A percentile compares a stretch with the other conserved stretches of the same genome.
Conservation (phyloP, 2,888 invertebrate species). For the Parthenolecanium corni region DNA sequence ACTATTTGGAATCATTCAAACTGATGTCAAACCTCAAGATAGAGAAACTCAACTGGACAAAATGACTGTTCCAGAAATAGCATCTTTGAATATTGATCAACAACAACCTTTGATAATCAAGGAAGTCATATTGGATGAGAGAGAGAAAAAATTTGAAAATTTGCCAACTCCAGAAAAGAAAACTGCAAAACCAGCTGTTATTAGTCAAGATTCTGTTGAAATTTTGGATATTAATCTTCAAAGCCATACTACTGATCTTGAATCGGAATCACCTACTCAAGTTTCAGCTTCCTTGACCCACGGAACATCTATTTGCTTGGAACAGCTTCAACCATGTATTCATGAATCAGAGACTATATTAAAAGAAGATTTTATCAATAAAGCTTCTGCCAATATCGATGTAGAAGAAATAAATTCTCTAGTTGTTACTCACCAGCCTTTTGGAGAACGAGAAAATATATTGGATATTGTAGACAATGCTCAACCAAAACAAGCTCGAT, state of each 20-base stretch:
- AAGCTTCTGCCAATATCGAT: not conserved
- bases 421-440: not conserved
- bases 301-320: conserved; percentile 35
- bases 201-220: conserved; percentile 42
- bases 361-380: not conserved
- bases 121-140: conserved; percentile 36
- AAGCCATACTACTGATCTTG: not conserved
- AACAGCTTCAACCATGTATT: conserved; percentile 40
- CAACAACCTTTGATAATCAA: conserved; percentile 36
- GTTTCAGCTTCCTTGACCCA: conserved; percentile 41
- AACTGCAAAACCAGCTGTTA: conserved; percentile 40
- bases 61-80: not conserved
- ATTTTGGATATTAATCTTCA: conserved; percentile 33
- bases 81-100: conserved; percentile 8
- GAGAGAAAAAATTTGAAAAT: conserved; percentile 36
- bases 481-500: conserved; percentile 32
- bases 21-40: not conserved
- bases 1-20: not conserved
- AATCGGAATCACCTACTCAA: conserved; percentile 33
- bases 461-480: not conserved
- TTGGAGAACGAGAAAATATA: conserved; percentile 24
- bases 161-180: conserved; percentile 38
- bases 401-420: conserved; percentile 33
- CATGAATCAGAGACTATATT: conserved; percentile 35
- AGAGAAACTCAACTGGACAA: not conserved